Conservation (phyloP, 2,888 invertebrate species). For the Trissolcus brochymenae region DNA sequence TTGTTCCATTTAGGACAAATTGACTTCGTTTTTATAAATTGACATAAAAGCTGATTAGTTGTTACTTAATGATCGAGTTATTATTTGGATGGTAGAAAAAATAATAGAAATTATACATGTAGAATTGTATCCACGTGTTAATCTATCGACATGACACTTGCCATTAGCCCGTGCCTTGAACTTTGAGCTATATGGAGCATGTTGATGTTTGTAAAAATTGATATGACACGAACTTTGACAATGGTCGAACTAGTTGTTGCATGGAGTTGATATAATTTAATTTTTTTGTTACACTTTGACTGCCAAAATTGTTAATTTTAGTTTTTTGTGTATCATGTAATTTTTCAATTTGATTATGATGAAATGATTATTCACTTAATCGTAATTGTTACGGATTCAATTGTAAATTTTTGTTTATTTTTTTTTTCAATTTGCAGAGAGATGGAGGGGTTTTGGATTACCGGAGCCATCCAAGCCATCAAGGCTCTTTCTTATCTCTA, state of each 20-base stretch:
- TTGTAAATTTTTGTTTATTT: not conserved
- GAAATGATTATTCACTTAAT: not conserved
- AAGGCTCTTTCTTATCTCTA: constrained; percentile 89
- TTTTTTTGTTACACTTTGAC: not conserved
- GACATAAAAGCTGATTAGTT: too few relatives aligned
- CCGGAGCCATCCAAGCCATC: constrained; percentile 85
- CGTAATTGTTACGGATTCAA: too few relatives aligned
- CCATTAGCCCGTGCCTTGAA: constrained; percentile 13
- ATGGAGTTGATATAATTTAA: constrained; percentile 4
- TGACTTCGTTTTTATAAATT: too few relatives aligned
- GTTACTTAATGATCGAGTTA: too few relatives aligned
- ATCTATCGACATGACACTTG: constrained; percentile 4
- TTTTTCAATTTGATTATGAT: not conserved
- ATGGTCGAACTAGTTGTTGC: constrained; percentile 16
- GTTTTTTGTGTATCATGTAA: not conserved
- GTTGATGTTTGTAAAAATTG: constrained; percentile 34
- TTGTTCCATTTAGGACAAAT: too few relatives aligned
- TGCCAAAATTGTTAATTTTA: not conserved
- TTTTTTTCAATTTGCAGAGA: constrained; percentile 76
- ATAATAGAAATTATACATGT: not conserved
- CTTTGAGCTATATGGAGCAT: constrained; percentile 24
- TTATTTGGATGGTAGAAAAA: too few relatives aligned
- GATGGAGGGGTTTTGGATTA: constrained; percentile 80
- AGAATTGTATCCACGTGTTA: not conserved
- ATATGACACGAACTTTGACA: constrained; percentile 17